A percentile compares a stretch with the other conserved stretches of the same genome.
Evolutionary conservation across 2,113 vertebrate genomes (phyloP).

Genomic region (Regulus satrapa): DNA sequence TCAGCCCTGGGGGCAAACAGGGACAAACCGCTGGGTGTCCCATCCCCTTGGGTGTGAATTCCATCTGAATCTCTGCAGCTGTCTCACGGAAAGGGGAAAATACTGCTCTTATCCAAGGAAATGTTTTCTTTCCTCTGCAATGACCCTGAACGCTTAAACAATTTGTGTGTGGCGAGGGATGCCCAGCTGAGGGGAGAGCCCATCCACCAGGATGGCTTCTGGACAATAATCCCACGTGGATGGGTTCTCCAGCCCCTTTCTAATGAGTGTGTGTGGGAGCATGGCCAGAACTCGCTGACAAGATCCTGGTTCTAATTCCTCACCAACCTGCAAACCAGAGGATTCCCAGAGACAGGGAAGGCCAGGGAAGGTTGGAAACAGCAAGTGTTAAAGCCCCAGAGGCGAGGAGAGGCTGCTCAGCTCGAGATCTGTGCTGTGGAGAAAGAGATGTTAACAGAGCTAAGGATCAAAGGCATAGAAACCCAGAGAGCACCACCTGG

Average conservation of each 20-base stretch:
- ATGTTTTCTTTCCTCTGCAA: background rate
- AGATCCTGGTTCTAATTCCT: background rate
- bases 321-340: background rate
- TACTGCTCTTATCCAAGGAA: background rate
- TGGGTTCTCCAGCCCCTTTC: background rate
- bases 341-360: background rate
- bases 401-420: background rate
- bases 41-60: no score
- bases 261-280: fast-evolving
- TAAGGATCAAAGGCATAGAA: background rate
- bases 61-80: no score
- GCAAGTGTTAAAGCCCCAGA: background rate
- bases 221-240: background rate
- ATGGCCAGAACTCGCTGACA: background rate
- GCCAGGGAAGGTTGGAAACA: background rate
- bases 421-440: fast-evolving
- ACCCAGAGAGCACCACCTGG: background rate
- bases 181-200: background rate
- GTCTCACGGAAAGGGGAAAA: background rate
- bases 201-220: background rate
- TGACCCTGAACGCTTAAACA: background rate
- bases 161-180: background rate
- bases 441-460: background rate
- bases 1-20: background rate
- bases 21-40: no score